A percentile compares a stretch with the other conserved stretches of the same genome.
Conservation (phyloP, 2,113 vertebrate species). For the Microtus richardsoni region DNA sequence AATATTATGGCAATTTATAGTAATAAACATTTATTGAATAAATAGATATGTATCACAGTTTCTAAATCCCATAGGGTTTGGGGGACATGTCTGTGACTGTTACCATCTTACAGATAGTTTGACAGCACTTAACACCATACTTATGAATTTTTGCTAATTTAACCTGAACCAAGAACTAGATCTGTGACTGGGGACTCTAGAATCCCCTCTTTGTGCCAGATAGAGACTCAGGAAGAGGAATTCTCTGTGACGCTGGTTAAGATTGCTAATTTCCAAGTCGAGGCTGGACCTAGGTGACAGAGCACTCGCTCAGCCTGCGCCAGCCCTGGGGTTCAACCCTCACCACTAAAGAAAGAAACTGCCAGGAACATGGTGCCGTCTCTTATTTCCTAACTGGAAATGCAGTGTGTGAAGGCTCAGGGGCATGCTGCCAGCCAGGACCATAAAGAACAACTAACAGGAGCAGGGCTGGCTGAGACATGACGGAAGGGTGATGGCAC, state of each 20-base stretch:
- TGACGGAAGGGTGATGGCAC: neutral
- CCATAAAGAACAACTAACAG: neutral
- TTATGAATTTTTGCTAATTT: conserved; percentile 10
- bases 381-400: neutral
- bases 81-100: neutral
- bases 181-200: neutral
- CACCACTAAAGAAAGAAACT: neutral
- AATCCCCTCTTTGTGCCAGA: neutral
- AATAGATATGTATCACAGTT: neutral
- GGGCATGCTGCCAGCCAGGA: neutral
- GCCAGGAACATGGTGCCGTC: neutral
- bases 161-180: neutral
- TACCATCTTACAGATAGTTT: neutral
- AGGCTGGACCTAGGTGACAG: neutral
- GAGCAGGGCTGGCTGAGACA: neutral
- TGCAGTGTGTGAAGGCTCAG: neutral
- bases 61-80: neutral
- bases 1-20: neutral
- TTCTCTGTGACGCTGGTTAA: neutral
- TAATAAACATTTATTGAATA: neutral
- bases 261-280: neutral
- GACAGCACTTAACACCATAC: neutral
- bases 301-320: too few species aligned
- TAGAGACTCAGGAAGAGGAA: neutral
- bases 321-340: neutral